These are phyloP conservation scores for Deroptyus accipitrinus DNA, from an alignment of 2,113 vertebrate species.

Conservation along the genomic window DNA sequence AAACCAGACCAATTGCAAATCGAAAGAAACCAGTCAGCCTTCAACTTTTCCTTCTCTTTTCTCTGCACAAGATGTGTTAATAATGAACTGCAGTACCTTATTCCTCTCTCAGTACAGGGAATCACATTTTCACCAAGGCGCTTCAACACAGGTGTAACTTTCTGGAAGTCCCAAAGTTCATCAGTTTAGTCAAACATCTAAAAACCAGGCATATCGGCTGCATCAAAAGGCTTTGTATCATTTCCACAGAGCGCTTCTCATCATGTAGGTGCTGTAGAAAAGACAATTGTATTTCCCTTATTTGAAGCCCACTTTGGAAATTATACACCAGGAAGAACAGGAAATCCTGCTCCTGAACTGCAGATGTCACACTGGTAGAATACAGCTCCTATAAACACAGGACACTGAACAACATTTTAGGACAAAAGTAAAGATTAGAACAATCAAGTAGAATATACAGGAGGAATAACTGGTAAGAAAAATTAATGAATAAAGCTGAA, in stretches of 20 bases:
- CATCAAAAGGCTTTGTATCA: not conserved
- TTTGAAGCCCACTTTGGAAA: not conserved
- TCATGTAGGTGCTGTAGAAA: not conserved
- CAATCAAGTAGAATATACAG: not conserved
- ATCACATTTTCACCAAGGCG: not conserved
- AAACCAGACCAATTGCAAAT: not conserved
- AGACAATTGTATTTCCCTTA: not conserved
- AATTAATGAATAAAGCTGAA: not conserved
- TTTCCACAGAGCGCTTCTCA: not conserved
- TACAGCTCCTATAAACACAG: not conserved
- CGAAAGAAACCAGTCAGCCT: not conserved
- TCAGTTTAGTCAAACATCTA: not conserved
- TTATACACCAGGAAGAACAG: not conserved
- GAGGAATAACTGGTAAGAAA: not conserved
- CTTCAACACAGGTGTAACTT: not conserved
- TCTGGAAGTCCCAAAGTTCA: not conserved
- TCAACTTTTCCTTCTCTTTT: not conserved
- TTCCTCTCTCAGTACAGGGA: not conserved
- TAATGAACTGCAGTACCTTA: not conserved
- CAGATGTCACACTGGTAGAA: not conserved
- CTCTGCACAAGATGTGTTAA: not conserved
- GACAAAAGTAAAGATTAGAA: not conserved
- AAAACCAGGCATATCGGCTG: not conserved
- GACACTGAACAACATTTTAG: not conserved
- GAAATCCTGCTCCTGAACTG: conserved; percentile 17